These are phyloP conservation scores for Cotesia vestalis DNA, from an alignment of 1,140 invertebrate genomes.

Conservation along the genomic window DNA sequence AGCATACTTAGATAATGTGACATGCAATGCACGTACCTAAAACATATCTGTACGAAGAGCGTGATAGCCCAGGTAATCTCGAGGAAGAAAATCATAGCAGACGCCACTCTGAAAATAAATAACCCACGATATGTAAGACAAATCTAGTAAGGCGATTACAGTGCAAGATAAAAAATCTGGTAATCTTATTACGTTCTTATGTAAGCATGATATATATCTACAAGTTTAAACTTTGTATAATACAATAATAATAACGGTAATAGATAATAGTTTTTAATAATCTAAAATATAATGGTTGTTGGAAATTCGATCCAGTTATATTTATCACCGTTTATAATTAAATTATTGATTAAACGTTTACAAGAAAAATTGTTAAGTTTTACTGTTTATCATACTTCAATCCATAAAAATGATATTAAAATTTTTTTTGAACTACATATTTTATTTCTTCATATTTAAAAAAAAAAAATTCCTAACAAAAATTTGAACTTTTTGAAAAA, in stretches of 20 bases:
- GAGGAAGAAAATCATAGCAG: conserved; percentile 61
- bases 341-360: no score
- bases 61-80: conserved; percentile 66
- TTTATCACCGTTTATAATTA: no score
- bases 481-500: no score
- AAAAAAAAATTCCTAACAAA: no score
- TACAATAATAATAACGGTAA: not conserved
- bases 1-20: not conserved
- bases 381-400: no score
- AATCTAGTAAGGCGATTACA: not conserved
- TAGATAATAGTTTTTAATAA: no score
- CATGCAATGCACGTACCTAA: conserved; percentile 55
- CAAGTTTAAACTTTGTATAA: not conserved
- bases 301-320: no score
- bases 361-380: no score
- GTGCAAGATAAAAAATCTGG: not conserved
- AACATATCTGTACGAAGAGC: conserved; percentile 61
- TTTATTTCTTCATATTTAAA: no score
- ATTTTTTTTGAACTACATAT: no score
- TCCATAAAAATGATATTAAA: no score
- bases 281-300: no score
- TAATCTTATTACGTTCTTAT: conserved; percentile 6
- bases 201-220: not conserved
- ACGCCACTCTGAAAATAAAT: conserved; percentile 55
- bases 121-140: conserved; percentile 29